Evolutionary conservation across 2,113 vertebrate genomes (phyloP).

Genomic region (Recurvirostra avosetta): DNA sequence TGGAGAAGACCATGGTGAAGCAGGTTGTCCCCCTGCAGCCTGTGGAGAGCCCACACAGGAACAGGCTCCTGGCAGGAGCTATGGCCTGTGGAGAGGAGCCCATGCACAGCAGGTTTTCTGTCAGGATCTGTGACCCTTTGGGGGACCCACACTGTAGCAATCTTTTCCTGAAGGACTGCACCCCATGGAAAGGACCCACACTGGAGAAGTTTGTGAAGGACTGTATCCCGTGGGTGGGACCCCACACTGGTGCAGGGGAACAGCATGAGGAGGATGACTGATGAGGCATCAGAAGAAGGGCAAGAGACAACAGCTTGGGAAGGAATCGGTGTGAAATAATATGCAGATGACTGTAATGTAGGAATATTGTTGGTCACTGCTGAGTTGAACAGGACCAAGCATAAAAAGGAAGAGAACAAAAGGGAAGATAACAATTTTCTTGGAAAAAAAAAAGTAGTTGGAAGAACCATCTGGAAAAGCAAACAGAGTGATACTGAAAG

Average conservation of each 20-base stretch:
- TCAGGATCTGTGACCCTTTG: background rate
- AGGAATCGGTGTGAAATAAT: background rate
- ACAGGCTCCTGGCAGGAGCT: background rate
- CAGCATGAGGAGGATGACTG: background rate
- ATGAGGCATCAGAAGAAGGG: background rate
- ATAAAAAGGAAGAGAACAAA: background rate
- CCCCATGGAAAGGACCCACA: fast-evolving
- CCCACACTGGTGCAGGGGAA: fast-evolving
- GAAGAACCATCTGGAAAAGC: background rate
- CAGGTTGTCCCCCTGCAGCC: background rate
- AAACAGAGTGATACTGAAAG: background rate
- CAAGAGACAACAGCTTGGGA: background rate
- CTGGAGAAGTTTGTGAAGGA: background rate
- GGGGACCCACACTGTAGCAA: fast-evolving
- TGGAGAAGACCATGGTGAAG: background rate
- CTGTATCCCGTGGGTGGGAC: background rate
- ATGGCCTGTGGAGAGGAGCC: fast-evolving
- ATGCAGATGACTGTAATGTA: background rate
- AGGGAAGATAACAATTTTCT: background rate
- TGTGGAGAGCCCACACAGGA: fast-evolving
- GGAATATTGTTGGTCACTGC: background rate
- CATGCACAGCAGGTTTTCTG: background rate
- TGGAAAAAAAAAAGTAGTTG: background rate
- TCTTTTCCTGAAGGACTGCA: background rate
- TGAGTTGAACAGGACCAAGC: background rate